Base-by-base conservation (phyloP, 2,113 vertebrate species). In the Corythaixoides concolor region DNA sequence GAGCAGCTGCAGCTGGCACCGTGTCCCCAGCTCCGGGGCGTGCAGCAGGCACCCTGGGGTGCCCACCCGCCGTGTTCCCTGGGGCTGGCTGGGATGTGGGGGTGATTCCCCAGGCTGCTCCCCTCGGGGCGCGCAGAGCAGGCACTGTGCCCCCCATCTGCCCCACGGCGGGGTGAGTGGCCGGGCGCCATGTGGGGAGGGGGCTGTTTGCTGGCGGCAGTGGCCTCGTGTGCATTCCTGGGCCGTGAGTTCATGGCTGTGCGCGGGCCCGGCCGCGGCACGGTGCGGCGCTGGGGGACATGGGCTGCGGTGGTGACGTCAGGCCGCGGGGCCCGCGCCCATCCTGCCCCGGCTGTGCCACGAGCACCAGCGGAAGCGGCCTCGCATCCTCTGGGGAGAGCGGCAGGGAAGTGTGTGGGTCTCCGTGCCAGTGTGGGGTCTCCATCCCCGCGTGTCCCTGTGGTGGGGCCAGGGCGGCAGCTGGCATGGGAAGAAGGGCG, bases 171-270 rank as follows among this genome's bases (percentile, higher is more conserved):
- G 69, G 53, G 63, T 1, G 5, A 21, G 45, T 6, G 11, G 53
- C 4, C 4, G 18, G 18, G 19, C 74, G 69, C 73, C 28, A 14
- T 0, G 5, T 4, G 26, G 58, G 89, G 89, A 77, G 73, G 83
- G 94, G 89, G 94, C 77, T 85, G 77, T 30, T 53, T 18, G 28
- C 66, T 26, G 39, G 62, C 19, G 5, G 52, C 5, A 2, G 37
- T 26, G 5, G 67, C 90, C 80, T 62, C 4, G 26, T 14, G 85
- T 76, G 92, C 96, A 97, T 97, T 97, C 95, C 95, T 96, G 78
- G 90, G 82, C 88, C 82, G 9, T 97, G 96, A 96, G 94, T 93
- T 97, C 88, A 95, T 73, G 85, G 92, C 81, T 94, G 91, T 3
- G 52, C 15, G 14, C 27, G 12, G 90, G 93, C 75, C 81, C 7